Evolutionary conservation across 2,113 vertebrate genomes (phyloP).

Genomic region (Dicrurus megarhynchus): DNA sequence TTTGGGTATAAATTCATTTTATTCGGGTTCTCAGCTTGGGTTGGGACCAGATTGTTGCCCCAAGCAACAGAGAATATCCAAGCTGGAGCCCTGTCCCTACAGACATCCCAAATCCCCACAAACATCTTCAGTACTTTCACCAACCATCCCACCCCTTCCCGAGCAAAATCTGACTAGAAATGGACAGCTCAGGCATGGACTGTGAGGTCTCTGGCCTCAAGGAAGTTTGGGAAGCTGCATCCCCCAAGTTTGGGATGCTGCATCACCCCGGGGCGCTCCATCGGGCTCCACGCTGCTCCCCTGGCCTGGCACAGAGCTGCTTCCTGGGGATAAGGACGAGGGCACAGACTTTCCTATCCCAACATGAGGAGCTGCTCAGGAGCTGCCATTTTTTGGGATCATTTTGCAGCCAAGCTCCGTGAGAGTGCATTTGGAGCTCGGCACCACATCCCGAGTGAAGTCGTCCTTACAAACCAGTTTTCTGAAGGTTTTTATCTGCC

Average conservation of each 20-base stretch:
- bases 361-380: background rate
- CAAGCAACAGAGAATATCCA: background rate
- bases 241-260: too few species aligned
- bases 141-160: background rate
- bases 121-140: background rate
- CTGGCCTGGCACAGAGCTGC: background rate
- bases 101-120: background rate
- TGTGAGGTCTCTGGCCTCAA: background rate
- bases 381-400: background rate
- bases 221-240: background rate
- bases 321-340: background rate
- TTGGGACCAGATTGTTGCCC: background rate
- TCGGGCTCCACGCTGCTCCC: background rate
- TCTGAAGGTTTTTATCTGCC: background rate
- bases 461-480: too few species aligned
- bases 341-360: background rate
- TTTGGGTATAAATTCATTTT: background rate
- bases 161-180: rapidly evolving
- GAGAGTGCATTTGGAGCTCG: rapidly evolving
- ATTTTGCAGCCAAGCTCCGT: background rate
- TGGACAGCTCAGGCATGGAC: rapidly evolving
- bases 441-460: background rate
- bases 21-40: rapidly evolving
- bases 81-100: background rate
- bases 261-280: background rate